Conservation (phyloP, 2,888 invertebrate species). For the Scrobipalpa atriplicella region DNA sequence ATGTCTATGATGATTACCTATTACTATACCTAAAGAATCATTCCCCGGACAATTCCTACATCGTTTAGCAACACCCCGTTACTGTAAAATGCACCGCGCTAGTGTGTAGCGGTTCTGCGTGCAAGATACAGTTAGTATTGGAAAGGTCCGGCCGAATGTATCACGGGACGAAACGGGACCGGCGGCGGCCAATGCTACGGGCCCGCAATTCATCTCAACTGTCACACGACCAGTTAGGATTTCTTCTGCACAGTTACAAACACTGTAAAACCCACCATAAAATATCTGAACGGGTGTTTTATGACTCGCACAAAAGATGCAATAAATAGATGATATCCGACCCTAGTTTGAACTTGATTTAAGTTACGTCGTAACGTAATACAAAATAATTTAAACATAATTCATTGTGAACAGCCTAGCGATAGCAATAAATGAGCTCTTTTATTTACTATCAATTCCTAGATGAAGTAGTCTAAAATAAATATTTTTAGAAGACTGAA, state of each 20-base stretch:
- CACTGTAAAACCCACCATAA: slow-evolving; percentile 14
- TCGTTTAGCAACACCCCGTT: background rate
- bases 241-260: slow-evolving; percentile 18
- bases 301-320: slow-evolving; percentile 9
- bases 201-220: slow-evolving; percentile 12
- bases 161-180: slow-evolving; percentile 28
- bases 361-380: slow-evolving; percentile 6
- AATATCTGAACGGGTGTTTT: background rate
- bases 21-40: background rate
- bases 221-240: slow-evolving; percentile 24
- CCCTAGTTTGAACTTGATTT: slow-evolving; percentile 33
- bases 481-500: slow-evolving; percentile 21
- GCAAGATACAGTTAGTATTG: slow-evolving; percentile 23
- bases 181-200: background rate
- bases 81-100: slow-evolving; percentile 5
- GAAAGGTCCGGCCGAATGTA: slow-evolving; percentile 23
- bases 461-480: background rate
- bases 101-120: slow-evolving; percentile 12
- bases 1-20: background rate
- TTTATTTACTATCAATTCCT: background rate
- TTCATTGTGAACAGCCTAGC: slow-evolving; percentile 34
- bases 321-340: slow-evolving; percentile 35
- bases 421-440: slow-evolving; percentile 15
- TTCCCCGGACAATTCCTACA: background rate
- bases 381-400: slow-evolving; percentile 27